Base-by-base conservation (phyloP, 2,888 invertebrate species). In the Drosophila rellima region DNA sequence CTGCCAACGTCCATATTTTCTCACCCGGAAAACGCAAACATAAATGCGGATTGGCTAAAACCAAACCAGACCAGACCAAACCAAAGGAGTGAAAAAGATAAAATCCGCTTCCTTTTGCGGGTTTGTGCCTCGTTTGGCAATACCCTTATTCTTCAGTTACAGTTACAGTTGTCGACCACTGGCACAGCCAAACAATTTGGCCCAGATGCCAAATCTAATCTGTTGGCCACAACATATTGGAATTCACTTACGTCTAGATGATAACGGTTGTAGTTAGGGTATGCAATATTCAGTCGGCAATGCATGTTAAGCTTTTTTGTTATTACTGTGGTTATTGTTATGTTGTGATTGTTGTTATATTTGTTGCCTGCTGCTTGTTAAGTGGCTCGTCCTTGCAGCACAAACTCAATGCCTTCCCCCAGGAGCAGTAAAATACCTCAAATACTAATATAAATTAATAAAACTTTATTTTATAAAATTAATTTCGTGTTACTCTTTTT, bases 361-460 rank as follows among this genome's bases (percentile, higher is more conserved):
- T 31, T 67, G 47, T 45, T 50, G 62, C 47, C 55, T 39, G 44
- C 42, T 68, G 76, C 80, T 71, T 80, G 78, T 76, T 80, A 78
- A 80, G 80, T 78, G 78, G 74, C 79, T 66, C 60, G 51, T 42
- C 57, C 55, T 51, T 67, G 50, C 63, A 29, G 13, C 55, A 23
- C 42, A 18, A 59, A 57, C 17, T 50, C 52, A 35, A n/a, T 55
- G 37, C 66, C n/a, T 55, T n/a, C n/a, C 31, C 54, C n/a, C 39
- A 11, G 33, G 52, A 60, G 74, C 33, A 33, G 29, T n/a, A n/a
- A n/a, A n/a, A n/a, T n/a, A n/a, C n/a, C n/a, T n/a, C n/a, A n/a
- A n/a, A n/a, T n/a, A n/a, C n/a, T n/a, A n/a, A n/a, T n/a, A n/a
- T n/a, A n/a, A n/a, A n/a, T n/a, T n/a, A n/a, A n/a, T n/a, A n/a